Evolutionary conservation across 2,888 invertebrate genomes (phyloP), one percentile per base, ranked within the genome.

Genomic region (Thereva nobilitata): DNA sequence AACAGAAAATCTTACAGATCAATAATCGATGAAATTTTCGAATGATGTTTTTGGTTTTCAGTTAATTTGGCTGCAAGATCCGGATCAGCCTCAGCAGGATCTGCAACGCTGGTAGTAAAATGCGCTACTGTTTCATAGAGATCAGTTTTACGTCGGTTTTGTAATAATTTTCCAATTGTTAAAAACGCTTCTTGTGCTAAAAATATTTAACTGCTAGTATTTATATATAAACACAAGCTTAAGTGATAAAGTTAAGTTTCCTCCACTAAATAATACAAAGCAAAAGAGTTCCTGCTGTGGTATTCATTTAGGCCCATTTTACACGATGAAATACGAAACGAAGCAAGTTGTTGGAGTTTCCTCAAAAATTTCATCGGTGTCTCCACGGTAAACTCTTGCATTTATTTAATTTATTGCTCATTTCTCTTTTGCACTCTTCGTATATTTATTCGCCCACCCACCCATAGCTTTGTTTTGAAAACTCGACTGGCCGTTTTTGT

Each of bases 81-180:
- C 0, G 79, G 75, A 75, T 85, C 86, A 4, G 79, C 76, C 52
- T 84, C 80, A 0, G 89, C 88, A 0, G 89, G 89, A 75, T 89
- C 89, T 23, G 77, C 73, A 8, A 79, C 78, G 9, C 78, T 76
- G 5, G 83, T 79, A 55, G 85, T 79, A 70, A 85, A 83, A 66
- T 85, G 85, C 8, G 82, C 82, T 4, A 86, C 85, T 69, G 84
- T 77, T 72, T 86, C 82, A 80, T 86, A 87, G 76, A 87, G 84
- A 76, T 89, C 88, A 71, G 85, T 84, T 74, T 86, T 85, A 53
- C 90, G 82, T 7, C 88, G 81, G 45, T 84, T 81, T 80, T 90
- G 87, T 47, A 90, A 77, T 73, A 85, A 82, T 70, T 83, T 85
- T 0, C 89, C 90, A 70, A 89, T 86, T 75, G 87, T 85, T 47